Base-by-base conservation (phyloP, 1,140 invertebrate species). In the Lepidurus arcticus region DNA sequence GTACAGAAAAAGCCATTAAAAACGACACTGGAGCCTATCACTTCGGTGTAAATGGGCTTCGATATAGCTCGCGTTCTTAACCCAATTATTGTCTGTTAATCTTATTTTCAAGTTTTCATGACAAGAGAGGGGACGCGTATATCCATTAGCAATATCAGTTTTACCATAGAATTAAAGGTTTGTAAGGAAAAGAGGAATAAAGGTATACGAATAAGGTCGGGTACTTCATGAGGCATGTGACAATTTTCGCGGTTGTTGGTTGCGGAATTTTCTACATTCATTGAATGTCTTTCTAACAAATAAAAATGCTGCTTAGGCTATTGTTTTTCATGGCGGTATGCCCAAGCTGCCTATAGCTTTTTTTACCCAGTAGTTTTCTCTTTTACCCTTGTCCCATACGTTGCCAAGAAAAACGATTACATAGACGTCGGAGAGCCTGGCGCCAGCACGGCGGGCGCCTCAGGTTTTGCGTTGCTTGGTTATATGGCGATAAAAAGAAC, bases 371-470 rank as follows among this genome's bases (percentile, higher is more conserved):
- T 34, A 65, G 21, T 65, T 65, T 65, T 21, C 13, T 65, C 21
- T 16, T 65, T 65, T 65, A n/a, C 13, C 21, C 13, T 65, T 65
- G 8, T 21, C 53, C 53, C 53, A 65, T 65, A n/a, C 53, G 53
- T 65, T 65, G 53, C 53, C 53, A 65, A 65, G 53, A 65, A 65
- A 65, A 65, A 65, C 53, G 53, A 65, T 65, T 65, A 65, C 53
- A 16, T 65, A 13, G 53, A 65, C 53, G 53, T 65, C 53, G 53
- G 34, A 65, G 53, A 7, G 53, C 16, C 21, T 65, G 53, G 53
- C 53, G 53, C 53, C 53, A 65, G 53, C 13, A 13, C 21, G 53
- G 53, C 53, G 53, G 53, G 53, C 53, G 53, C 53, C 53, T 0
- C n/a, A 16, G 53, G 53, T 65, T 65, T 65, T 65, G 53, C 53